Conservation (phyloP, 2,113 vertebrate species). For the Chloebia gouldiae region DNA sequence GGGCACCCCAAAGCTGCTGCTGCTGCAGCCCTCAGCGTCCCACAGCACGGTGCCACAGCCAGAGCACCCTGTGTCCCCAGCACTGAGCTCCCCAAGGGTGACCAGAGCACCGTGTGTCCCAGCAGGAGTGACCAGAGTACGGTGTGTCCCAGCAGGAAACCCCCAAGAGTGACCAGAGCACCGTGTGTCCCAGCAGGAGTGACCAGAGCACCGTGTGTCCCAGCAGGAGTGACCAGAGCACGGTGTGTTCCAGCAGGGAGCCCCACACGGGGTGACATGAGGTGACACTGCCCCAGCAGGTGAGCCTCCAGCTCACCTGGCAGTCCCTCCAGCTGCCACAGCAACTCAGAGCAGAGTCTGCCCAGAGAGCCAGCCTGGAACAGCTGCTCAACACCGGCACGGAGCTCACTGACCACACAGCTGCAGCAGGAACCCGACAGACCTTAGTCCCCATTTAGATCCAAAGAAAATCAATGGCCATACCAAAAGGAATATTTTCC, state of each 20-base stretch:
- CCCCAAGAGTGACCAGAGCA: accelerated
- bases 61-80: accelerated
- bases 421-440: accelerated
- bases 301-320: background rate
- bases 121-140: accelerated
- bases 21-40: background rate
- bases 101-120: too few relatives aligned
- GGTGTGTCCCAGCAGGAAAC: background rate
- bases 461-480: background rate
- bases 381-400: accelerated
- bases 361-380: background rate
- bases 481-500: background rate
- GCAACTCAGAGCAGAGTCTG: background rate
- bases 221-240: too few relatives aligned
- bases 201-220: too few relatives aligned
- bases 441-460: background rate
- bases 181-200: background rate
- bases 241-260: too few relatives aligned
- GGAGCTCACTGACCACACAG: background rate
- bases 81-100: too few relatives aligned
- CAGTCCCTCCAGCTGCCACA: background rate
- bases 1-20: background rate
- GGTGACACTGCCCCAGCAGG: background rate
- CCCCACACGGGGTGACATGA: accelerated
- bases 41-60: accelerated